A percentile compares a stretch with the other conserved stretches of the same genome.
Conservation (phyloP, 2,888 invertebrate species). For the Cancer borealis region DNA sequence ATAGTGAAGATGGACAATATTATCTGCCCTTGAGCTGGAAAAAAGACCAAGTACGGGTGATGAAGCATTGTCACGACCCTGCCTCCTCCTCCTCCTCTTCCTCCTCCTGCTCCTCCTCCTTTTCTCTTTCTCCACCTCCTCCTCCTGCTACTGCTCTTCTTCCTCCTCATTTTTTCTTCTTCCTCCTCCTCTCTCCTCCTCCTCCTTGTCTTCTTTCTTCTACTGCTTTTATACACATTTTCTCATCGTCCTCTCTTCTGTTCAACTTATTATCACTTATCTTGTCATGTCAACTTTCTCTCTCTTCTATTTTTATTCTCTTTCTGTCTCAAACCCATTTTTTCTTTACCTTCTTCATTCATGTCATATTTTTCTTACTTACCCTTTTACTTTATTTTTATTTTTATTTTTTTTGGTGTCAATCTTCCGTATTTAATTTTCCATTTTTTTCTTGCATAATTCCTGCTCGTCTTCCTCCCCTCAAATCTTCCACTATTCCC, state of each 20-base stretch:
- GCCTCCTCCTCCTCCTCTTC: background rate
- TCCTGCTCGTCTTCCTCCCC: background rate
- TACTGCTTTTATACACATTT: background rate
- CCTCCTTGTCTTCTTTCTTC: background rate
- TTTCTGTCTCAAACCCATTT: background rate
- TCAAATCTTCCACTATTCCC: background rate
- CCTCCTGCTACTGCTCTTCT: background rate
- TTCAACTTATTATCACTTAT: background rate
- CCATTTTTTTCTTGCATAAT: background rate
- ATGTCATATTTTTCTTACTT: background rate
- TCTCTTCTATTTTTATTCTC: background rate
- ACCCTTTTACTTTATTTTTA: background rate
- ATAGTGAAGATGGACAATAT: background rate
- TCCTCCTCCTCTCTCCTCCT: background rate
- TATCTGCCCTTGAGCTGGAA: background rate
- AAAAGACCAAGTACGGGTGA: background rate
- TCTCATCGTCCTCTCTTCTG: background rate
- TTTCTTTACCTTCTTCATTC: background rate
- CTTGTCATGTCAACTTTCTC: slow-evolving; percentile 13
- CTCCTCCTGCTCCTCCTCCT: background rate
- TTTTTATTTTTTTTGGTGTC: background rate
- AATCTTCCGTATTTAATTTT: background rate
- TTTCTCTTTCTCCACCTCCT: background rate
- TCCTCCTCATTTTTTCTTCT: background rate
- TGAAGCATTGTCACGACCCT: background rate